Conservation (phyloP, 2,113 vertebrate genomes). For the Hydrolagus affinis region DNA sequence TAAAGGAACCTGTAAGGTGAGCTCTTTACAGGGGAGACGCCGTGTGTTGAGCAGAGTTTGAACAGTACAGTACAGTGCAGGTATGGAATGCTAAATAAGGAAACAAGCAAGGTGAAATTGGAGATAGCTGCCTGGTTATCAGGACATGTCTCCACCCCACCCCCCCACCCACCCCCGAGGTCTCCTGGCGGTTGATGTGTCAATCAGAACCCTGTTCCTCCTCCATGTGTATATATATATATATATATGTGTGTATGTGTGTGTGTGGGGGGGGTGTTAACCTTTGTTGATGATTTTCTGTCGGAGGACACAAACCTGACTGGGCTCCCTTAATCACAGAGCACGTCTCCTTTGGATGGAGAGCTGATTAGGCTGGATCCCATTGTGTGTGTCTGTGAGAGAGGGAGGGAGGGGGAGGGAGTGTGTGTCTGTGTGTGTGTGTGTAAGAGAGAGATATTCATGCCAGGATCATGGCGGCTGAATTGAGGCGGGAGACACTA, state of each 20-base stretch:
- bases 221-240: not conserved
- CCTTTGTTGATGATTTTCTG: not conserved
- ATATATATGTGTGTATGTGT: too few relatives aligned
- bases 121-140: not conserved
- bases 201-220: not conserved
- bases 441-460: slow-evolving; percentile 44
- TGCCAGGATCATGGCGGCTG: slow-evolving; percentile 74
- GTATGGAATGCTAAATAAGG: not conserved
- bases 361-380: slow-evolving; percentile 32
- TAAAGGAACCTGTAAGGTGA: not conserved
- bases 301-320: slow-evolving; percentile 16
- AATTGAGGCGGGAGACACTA: slow-evolving; percentile 77
- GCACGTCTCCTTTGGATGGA: slow-evolving; percentile 34
- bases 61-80: not conserved
- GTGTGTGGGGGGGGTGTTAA: not conserved
- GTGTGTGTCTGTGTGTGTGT: slow-evolving; percentile 26
- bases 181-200: not conserved
- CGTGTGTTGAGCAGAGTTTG: not conserved
- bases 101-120: not conserved
- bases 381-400: not conserved
- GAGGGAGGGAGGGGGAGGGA: slow-evolving; percentile 38
- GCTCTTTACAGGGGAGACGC: not conserved
- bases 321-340: slow-evolving; percentile 1
- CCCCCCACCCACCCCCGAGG: too few relatives aligned
- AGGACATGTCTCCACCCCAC: not conserved